Base-by-base conservation (phyloP, 2,888 invertebrate species). In the Ormyrus labotus region DNA sequence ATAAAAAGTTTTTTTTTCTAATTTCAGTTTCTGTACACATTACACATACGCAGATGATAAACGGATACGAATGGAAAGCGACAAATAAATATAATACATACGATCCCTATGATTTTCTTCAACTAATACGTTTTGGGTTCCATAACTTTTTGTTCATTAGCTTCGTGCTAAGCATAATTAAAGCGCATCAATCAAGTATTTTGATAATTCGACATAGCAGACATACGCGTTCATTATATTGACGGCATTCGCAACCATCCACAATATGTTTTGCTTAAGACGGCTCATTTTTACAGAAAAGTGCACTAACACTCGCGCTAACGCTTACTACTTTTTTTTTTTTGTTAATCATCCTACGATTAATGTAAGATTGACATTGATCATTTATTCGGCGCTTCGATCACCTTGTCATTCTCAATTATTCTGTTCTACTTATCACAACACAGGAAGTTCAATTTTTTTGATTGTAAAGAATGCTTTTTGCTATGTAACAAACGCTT, bases 141-240 rank as follows among this genome's bases (percentile, higher is more conserved):
- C 11, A 45, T 73, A 34, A 69, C 45, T 79, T 63, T 50, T 73
- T 81, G 82, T 80, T 70, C 80, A 73, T 81, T 83, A 80, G 82
- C 82, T 80, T 83, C 82, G 84, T 69, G 75, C 82, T 82, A 87
- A 85, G 84, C 84, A 83, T 84, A 80, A 68, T 84, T 85, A 85
- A 82, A 87, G 84, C 82, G 65, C 70, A 63, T 72, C 67, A 76
- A 48, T 72, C 50, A 74, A 78, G 13, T 69, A 47, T 69, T 19
- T 70, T 53, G 19, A 19, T 64, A 55, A 68, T 68, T 57, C 11
- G 45, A 80, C 34, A 73, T 83, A 85, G 84, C 83, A 83, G 85
- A 82, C 83, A 34, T 34, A 85, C 68, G 77, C 81, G 2, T 64
- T 58, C 19, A 53, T 19, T 51, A 34, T 34, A 78, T 57, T 19